phyloP scores from a whole-genome alignment of 1,140 invertebrate species.

The Drosophila chauvacae region DNA sequence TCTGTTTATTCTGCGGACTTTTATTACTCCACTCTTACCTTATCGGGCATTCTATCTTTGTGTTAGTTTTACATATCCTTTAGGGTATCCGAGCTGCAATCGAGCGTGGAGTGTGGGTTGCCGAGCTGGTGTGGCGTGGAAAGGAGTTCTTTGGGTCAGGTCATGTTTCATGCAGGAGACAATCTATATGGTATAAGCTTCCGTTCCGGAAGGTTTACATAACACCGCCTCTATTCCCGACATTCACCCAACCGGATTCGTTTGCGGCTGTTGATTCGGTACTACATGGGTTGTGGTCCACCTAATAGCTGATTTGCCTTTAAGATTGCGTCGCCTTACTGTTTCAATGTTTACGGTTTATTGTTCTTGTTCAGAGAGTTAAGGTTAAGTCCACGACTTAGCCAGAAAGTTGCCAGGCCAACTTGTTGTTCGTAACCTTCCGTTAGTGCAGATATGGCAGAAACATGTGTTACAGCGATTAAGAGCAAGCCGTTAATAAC shows the following conservation, averaged over 20 bases:
- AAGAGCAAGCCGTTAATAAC: conserved; percentile 12
- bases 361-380: conserved; percentile 27
- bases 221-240: not conserved
- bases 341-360: conserved; percentile 52
- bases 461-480: conserved; percentile 18
- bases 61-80: conserved; percentile 49
- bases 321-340: conserved; percentile 52
- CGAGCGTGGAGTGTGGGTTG: conserved; percentile 33
- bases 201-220: conserved; percentile 40
- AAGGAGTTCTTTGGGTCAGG: conserved; percentile 32
- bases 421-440: conserved; percentile 27
- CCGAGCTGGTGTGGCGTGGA: conserved; percentile 1
- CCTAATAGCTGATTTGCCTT: conserved; percentile 71
- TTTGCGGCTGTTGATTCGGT: conserved; percentile 50
- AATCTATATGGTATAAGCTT: conserved; percentile 48
- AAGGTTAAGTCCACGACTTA: conserved; percentile 19
- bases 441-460: conserved; percentile 15
- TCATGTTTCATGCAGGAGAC: conserved; percentile 75
- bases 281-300: conserved; percentile 60
- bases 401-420: conserved; percentile 50
- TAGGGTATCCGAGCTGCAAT: conserved; percentile 60
- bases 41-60: conserved; percentile 71
- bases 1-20: conserved; percentile 32
- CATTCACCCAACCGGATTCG: conserved; percentile 12
- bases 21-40: conserved; percentile 65